A percentile compares a stretch with the other conserved stretches of the same genome.
phyloP scores from a whole-genome alignment of 2,113 vertebrate genomes.

The Callipepla squamata region DNA sequence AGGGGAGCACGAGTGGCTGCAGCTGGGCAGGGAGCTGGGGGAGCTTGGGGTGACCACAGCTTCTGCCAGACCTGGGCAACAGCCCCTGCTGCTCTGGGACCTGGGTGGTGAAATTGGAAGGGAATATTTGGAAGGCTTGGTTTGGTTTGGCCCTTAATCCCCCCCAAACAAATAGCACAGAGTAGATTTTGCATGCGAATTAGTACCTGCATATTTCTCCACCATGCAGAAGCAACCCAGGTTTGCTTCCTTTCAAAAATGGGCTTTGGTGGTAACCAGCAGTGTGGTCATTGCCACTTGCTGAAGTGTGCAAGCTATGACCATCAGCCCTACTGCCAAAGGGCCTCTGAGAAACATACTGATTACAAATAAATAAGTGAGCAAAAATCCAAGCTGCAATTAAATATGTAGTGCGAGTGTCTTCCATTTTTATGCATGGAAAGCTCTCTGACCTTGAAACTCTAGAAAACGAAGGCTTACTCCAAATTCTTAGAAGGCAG shows the following conservation, averaged over 20 bases:
- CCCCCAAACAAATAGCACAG: background rate
- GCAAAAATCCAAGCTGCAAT: background rate
- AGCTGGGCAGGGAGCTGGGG: background rate
- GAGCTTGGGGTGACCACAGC: background rate
- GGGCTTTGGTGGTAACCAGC: background rate
- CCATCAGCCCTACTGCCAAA: background rate
- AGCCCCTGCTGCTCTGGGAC: background rate
- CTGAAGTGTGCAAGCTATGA: background rate
- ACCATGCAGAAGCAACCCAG: background rate
- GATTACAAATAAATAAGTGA: background rate
- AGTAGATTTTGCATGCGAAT: background rate
- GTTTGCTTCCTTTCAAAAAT: background rate
- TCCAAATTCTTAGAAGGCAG: background rate
- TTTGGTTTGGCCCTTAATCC: background rate
- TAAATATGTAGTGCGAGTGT: background rate
- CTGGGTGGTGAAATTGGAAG: fast-evolving
- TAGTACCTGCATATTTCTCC: background rate
- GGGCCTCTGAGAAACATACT: background rate
- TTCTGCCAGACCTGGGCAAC: background rate
- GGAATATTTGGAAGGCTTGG: background rate
- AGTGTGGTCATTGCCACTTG: background rate
- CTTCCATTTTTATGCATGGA: background rate
- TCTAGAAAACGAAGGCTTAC: background rate
- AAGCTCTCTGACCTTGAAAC: background rate
- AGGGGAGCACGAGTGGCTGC: fast-evolving